These are phyloP conservation scores for Philypnodon macrostomus DNA, from an alignment of 2,797 vertebrate genomes.

Conservation along the genomic window DNA sequence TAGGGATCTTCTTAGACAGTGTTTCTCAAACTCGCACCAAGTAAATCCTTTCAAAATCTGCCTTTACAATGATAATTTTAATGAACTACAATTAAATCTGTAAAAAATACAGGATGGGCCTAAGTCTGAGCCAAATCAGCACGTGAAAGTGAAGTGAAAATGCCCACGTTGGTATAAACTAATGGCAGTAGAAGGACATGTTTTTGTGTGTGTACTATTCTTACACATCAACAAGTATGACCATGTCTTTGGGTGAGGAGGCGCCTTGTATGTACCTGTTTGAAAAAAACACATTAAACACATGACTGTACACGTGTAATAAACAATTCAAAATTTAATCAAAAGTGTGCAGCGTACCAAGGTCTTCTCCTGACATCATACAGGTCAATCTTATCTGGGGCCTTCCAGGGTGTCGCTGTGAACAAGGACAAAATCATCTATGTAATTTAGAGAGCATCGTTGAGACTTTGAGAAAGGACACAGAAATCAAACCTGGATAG, in stretches of 20 bases:
- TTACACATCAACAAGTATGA: constrained; percentile 99
- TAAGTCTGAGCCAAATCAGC: no score
- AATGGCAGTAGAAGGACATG: no score
- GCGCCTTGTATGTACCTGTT: constrained; percentile 97
- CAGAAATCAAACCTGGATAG: constrained; percentile 80
- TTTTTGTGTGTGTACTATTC: constrained; percentile 54
- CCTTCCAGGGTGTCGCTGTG: constrained; percentile 92
- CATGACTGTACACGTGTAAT: background rate
- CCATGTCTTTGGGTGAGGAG: constrained; percentile 98
- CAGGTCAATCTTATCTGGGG: constrained; percentile 95
- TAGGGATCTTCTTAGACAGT: no score
- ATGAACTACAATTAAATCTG: no score
- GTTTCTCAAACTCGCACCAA: no score
- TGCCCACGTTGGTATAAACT: no score
- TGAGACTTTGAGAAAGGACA: no score
- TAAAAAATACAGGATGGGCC: no score
- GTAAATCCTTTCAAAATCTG: no score
- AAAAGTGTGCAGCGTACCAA: constrained; percentile 78
- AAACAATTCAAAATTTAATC: background rate
- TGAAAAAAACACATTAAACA: constrained; percentile 3
- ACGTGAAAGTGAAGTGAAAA: no score
- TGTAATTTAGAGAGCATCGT: background rate
- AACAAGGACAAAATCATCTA: background rate
- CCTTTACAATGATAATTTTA: no score
- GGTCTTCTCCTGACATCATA: constrained; percentile 95